Percentiles rank a stretch among this genome's conserved stretches.
These are phyloP conservation scores for Sarotherodon lohbergeri DNA, from an alignment of 2,113 vertebrate species.

Conservation along the genomic window DNA sequence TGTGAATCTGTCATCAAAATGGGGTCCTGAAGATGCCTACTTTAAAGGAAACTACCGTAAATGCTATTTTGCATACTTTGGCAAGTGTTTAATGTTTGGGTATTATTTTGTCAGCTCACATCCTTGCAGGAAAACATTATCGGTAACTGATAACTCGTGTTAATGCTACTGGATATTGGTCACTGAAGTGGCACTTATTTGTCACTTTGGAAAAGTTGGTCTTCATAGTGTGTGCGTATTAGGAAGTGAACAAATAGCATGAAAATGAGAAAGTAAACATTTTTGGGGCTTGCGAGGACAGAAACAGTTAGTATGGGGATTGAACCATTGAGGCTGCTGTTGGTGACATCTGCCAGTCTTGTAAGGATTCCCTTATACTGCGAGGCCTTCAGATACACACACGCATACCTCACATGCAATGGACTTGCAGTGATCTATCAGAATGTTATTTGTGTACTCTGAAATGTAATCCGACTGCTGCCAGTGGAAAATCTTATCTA, in stretches of 20 bases:
- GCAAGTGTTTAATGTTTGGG: neutral
- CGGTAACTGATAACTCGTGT: neutral
- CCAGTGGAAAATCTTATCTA: neutral
- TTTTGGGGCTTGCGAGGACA: neutral
- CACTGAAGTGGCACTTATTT: neutral
- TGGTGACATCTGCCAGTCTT: neutral
- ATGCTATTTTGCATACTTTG: neutral
- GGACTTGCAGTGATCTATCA: neutral
- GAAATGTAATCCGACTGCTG: neutral
- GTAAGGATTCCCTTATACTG: neutral
- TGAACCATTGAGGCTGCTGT: neutral
- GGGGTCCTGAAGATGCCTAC: neutral
- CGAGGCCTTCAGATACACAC: neutral
- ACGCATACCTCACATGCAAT: neutral
- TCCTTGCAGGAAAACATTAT: neutral
- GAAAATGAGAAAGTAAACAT: neutral
- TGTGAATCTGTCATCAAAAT: neutral
- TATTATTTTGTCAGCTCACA: neutral
- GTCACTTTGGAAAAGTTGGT: neutral
- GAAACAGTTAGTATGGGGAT: neutral
- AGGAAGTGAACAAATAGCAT: neutral
- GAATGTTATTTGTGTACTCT: neutral
- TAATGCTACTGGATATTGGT: neutral
- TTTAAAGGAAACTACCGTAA: neutral
- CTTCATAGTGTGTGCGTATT: neutral